Evolutionary conservation across 2,113 vertebrate genomes (phyloP).

Genomic region (Rhynchomys soricoides): DNA sequence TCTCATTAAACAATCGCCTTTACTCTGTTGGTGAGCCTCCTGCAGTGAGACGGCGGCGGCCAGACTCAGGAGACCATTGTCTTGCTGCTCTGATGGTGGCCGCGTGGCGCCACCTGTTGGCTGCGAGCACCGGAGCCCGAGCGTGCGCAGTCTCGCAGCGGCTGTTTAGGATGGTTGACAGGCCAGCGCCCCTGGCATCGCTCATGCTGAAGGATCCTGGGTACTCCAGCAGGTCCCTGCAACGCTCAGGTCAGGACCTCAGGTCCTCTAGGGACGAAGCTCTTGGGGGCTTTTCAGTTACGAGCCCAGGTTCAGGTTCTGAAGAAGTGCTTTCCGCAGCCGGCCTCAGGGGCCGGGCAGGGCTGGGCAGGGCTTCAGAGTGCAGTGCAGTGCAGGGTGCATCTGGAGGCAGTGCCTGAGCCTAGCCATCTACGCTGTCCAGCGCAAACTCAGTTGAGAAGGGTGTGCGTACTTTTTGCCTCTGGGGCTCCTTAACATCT

Average conservation of each 20-base stretch:
- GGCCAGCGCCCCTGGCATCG: not conserved
- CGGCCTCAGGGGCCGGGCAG: not conserved
- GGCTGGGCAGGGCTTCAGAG: no score
- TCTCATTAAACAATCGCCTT: not conserved
- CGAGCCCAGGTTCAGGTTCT: not conserved
- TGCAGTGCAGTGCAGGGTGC: not conserved
- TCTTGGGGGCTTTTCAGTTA: not conserved
- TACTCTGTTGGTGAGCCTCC: not conserved
- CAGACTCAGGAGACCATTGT: not conserved
- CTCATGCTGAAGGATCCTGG: not conserved
- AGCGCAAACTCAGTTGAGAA: not conserved
- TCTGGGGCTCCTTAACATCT: not conserved
- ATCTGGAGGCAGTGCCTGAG: not conserved
- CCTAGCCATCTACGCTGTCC: not conserved
- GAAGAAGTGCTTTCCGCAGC: no score
- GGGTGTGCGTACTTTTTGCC: not conserved
- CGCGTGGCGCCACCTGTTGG: constrained; percentile 53
- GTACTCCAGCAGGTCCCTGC: not conserved
- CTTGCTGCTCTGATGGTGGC: not conserved
- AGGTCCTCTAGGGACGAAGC: not conserved
- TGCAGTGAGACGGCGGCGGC: no score
- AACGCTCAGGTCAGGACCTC: not conserved
- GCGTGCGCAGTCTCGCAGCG: no score
- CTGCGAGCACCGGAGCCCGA: not conserved
- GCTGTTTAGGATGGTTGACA: not conserved